Evolutionary conservation across 2,113 vertebrate species (phyloP).

Genomic region (Oreochromis spilurus): DNA sequence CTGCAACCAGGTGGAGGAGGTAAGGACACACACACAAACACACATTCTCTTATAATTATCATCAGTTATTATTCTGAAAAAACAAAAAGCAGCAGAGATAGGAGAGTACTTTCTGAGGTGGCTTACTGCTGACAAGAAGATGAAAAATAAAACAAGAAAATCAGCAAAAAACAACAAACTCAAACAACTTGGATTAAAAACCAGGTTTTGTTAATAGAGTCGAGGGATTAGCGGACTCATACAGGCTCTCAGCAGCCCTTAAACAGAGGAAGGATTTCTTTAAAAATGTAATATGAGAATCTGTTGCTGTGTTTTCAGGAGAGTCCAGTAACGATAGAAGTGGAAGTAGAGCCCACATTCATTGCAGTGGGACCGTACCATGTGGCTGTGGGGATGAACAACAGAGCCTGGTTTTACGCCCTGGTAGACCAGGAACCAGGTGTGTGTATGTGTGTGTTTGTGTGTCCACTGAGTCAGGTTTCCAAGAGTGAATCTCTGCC

Average conservation of each 20-base stretch:
- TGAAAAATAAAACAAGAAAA: background rate
- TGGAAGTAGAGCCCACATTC: conserved; percentile 93
- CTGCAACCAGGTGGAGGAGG: conserved; percentile 86
- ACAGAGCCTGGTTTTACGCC: conserved; percentile 95
- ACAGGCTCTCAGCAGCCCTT: background rate
- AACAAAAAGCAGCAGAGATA: background rate
- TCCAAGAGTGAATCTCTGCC: background rate
- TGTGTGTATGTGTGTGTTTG: background rate
- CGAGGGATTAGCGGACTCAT: background rate
- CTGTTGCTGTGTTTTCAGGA: conserved; percentile 71
- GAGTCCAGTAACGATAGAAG: conserved; percentile 79
- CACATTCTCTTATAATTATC: background rate
- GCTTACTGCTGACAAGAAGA: background rate
- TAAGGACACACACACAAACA: conserved; percentile 57
- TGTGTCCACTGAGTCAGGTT: background rate
- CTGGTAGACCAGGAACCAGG: conserved; percentile 75
- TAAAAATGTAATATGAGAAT: background rate
- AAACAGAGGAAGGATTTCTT: background rate
- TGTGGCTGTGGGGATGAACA: conserved; percentile 96
- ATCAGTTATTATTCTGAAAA: background rate
- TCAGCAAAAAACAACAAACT: background rate
- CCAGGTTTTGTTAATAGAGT: background rate
- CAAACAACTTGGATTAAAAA: background rate
- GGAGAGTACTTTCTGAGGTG: background rate
- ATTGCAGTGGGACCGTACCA: conserved; percentile 90